A percentile compares a stretch with the other conserved stretches of the same genome.
phyloP scores from a whole-genome alignment of 2,113 vertebrate species.

The Thamnophis sirtalis region DNA sequence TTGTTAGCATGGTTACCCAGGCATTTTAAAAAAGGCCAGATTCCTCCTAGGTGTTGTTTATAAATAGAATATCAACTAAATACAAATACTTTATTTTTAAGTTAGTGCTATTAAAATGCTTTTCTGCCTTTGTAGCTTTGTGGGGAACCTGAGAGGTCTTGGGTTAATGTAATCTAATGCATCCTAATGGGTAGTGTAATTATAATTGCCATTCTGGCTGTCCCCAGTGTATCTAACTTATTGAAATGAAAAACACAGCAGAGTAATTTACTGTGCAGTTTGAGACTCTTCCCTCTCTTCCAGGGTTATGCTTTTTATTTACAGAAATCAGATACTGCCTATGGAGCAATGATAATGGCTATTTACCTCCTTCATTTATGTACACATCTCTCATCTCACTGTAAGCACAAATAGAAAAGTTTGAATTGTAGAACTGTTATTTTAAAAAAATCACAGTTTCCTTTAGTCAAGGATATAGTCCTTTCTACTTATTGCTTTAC shows the following conservation, averaged over 20 bases:
- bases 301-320: constrained; percentile 55
- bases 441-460: not conserved
- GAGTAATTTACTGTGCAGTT: constrained; percentile 45
- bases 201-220: constrained; percentile 59
- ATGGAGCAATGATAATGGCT: constrained; percentile 18
- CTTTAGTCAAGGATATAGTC: not conserved
- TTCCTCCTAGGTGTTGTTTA: constrained; percentile 23
- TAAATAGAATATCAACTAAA: constrained; percentile 12
- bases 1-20: not conserved
- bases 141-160: constrained; percentile 56
- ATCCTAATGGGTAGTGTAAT: constrained; percentile 61
- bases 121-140: constrained; percentile 41
- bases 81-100: constrained; percentile 40
- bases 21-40: not conserved
- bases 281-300: constrained; percentile 53
- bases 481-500: not conserved
- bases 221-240: constrained; percentile 58
- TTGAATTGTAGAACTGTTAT: not conserved
- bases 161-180: constrained; percentile 67
- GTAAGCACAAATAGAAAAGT: not conserved
- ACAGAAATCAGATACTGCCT: constrained; percentile 38
- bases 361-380: constrained; percentile 34
- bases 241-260: constrained; percentile 60
- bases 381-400: not conserved
- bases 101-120: constrained; percentile 41